phyloP scores from a whole-genome alignment of 2,113 vertebrate species.

The Gavialis gangeticus region DNA sequence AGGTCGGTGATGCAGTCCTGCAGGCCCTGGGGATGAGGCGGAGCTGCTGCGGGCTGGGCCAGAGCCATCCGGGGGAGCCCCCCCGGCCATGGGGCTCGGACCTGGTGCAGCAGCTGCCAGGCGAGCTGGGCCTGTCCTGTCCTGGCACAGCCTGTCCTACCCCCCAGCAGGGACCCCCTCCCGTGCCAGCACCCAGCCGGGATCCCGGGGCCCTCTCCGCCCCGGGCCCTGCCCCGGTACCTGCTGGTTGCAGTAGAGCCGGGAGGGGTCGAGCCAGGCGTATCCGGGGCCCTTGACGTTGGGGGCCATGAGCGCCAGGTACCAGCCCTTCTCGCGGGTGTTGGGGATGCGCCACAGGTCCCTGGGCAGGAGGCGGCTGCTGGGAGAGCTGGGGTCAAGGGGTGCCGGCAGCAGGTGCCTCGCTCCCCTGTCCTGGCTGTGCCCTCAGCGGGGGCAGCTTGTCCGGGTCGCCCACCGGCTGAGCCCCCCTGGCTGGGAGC shows the following conservation, averaged over 20 bases:
- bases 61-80: accelerated
- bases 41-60: background rate
- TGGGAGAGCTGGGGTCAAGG: background rate
- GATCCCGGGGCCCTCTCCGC: accelerated
- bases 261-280: constrained; percentile 91
- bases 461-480: no score
- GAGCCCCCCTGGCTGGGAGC: background rate
- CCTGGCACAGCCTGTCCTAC: accelerated
- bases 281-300: constrained; percentile 86
- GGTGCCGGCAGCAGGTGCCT: accelerated
- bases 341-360: constrained; percentile 70
- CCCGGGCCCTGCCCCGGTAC: constrained; percentile 51
- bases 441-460: accelerated
- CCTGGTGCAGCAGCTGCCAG: accelerated
- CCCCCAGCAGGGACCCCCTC: background rate
- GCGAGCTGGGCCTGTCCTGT: background rate
- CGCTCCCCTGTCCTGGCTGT: no score
- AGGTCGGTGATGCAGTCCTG: constrained; percentile 87
- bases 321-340: constrained; percentile 83
- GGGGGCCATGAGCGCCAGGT: constrained; percentile 88
- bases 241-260: constrained; percentile 89
- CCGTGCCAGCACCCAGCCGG: accelerated
- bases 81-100: accelerated
- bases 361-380: constrained; percentile 46
- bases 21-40: constrained; percentile 75